Base-by-base conservation (phyloP, 2,797 vertebrate species). In the Florisuga fusca region DNA sequence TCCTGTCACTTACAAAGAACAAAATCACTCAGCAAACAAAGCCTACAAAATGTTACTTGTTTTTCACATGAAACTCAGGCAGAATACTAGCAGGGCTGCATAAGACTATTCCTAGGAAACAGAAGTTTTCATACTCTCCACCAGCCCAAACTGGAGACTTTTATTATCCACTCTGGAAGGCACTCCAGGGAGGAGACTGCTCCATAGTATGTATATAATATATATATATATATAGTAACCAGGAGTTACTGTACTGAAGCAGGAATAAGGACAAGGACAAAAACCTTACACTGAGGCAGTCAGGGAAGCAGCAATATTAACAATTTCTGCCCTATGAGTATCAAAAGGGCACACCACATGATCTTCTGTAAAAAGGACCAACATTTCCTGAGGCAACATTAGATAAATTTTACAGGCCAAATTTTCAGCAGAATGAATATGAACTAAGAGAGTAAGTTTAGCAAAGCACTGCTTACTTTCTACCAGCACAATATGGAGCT, bases 81-180 rank as follows among this genome's bases (percentile, higher is more conserved):
- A 88, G 85, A 93, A 71, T 22, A 59, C 31, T 57, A 63, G 63
- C 3, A 54, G 45, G 76, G 67, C 63, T 90, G n/a, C 58, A 75
- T 45, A 78, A 78, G 92, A 63, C 74, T 54, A 77, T 77, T 95
- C 61, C 46, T 94, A 84, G 86, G 77, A 93, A 95, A 95, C 83
- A 63, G 2, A 61, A 36, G 51, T 84, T 94, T 95, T 94, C 83
- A 59, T 36, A 50, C 22, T 66, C 77, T 84, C 71, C 64, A 62
- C 53, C 1, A 1, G 76, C 74, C 64, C 93, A 67, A 91, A 81
- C 0, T n/a, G 63, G 53, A 86, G 71, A 80, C 61, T 91, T 92
- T 93, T 79, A 94, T 89, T 90, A 92, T 38, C 59, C 48, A 31
- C 51, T 64, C 64, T 50, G 61, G 63, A 46, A 86, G 50, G 57